Evolutionary conservation across 2,113 vertebrate genomes (phyloP).

Genomic region (Daphoenositta chrysoptera): DNA sequence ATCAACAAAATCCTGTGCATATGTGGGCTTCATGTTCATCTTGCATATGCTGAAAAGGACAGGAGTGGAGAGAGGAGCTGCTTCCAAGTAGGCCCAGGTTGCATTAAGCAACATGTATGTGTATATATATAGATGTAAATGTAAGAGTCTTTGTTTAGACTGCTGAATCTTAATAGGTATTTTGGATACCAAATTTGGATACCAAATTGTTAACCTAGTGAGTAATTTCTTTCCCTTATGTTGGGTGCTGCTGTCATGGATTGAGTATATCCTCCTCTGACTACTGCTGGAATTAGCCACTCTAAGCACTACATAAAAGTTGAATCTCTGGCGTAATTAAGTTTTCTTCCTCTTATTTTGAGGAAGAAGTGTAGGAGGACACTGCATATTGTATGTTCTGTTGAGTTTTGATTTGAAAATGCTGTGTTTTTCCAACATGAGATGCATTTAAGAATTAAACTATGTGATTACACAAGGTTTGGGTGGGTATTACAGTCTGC

Average conservation of each 20-base stretch:
- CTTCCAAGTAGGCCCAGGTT: neutral
- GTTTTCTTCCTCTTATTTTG: constrained; percentile 10
- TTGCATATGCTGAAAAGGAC: neutral
- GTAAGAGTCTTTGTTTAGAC: neutral
- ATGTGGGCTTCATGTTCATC: neutral
- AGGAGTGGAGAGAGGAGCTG: neutral
- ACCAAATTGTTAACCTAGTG: neutral
- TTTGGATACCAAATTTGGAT: no score
- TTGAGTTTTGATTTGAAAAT: neutral
- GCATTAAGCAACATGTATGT: neutral
- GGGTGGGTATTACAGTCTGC: neutral
- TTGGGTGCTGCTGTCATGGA: neutral
- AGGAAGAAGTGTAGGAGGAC: constrained; percentile 9
- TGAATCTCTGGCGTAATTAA: constrained; percentile 16
- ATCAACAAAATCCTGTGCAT: neutral
- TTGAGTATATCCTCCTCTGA: neutral
- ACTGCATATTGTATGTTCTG: neutral
- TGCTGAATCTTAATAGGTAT: neutral
- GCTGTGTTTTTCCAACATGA: neutral
- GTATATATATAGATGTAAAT: no score
- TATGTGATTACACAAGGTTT: neutral
- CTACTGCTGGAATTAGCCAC: neutral
- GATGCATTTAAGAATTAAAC: neutral
- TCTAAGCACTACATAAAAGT: neutral
- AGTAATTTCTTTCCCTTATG: neutral